Conservation (phyloP, 2,797 vertebrate species). For the Coregonus sp. region DNA sequence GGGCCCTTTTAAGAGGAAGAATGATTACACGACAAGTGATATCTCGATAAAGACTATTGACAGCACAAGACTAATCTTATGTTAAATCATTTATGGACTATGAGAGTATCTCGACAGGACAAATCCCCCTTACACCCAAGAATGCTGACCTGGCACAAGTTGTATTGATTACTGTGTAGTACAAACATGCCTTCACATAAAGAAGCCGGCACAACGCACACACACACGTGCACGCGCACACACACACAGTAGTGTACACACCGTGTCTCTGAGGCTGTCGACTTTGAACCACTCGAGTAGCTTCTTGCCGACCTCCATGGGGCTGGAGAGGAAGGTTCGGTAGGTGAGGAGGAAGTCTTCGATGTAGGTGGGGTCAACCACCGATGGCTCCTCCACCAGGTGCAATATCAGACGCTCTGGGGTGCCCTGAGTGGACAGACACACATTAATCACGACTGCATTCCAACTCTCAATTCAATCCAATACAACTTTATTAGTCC, state of each 20-base stretch:
- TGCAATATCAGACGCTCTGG: conserved; percentile 94
- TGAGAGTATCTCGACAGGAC: conserved; percentile 34
- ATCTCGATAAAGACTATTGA: conserved; percentile 55
- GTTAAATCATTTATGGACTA: conserved; percentile 49
- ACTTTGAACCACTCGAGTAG: conserved; percentile 94
- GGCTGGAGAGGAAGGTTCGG: conserved; percentile 90
- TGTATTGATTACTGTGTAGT: conserved; percentile 46
- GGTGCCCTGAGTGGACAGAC: conserved; percentile 82
- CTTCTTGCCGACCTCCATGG: conserved; percentile 90
- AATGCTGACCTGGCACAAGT: conserved; percentile 61
- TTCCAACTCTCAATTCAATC: not conserved
- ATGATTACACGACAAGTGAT: conserved; percentile 50
- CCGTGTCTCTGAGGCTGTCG: conserved; percentile 91
- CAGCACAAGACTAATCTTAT: conserved; percentile 55
- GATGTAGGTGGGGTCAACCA: conserved; percentile 96
- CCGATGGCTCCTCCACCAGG: conserved; percentile 95
- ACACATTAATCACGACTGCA: not conserved
- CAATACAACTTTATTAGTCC: conserved; percentile 66
- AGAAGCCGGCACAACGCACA: conserved; percentile 14
- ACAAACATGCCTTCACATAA: conserved; percentile 29
- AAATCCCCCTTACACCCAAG: conserved; percentile 40
- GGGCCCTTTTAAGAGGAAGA: not conserved
- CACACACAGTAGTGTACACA: conserved; percentile 49
- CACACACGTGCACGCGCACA: conserved; percentile 33
- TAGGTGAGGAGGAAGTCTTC: conserved; percentile 97